These are phyloP conservation scores for Sebastes jordani DNA, from an alignment of 2,797 vertebrate species.

Conservation along the genomic window DNA sequence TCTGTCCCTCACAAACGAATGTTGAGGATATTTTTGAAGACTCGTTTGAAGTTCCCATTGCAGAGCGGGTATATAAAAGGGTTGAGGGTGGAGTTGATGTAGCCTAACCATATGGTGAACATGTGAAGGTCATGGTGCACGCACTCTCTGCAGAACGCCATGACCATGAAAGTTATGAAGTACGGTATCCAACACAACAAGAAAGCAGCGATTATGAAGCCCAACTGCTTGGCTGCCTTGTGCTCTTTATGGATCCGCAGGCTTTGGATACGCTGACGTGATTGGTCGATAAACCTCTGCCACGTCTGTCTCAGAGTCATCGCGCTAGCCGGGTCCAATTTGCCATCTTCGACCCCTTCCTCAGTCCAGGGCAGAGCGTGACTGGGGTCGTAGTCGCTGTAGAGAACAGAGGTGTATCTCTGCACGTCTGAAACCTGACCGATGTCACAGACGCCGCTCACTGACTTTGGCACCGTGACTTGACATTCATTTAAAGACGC, in stretches of 20 bases:
- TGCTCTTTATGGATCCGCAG: slow-evolving; percentile 87
- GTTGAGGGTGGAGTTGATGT: slow-evolving; percentile 95
- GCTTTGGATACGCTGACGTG: slow-evolving; percentile 80
- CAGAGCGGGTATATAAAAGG: slow-evolving; percentile 97
- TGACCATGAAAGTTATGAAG: slow-evolving; percentile 93
- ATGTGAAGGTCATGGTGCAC: slow-evolving; percentile 86
- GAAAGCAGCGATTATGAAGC: slow-evolving; percentile 93
- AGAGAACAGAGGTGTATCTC: slow-evolving; percentile 74
- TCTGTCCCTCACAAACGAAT: slow-evolving; percentile 51
- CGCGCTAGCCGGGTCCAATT: slow-evolving; percentile 67
- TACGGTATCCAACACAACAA: slow-evolving; percentile 98
- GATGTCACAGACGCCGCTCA: slow-evolving; percentile 69
- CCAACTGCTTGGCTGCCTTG: slow-evolving; percentile 94
- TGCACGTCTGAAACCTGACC: slow-evolving; percentile 76
- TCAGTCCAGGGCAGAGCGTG: slow-evolving; percentile 59
- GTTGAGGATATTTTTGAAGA: slow-evolving; percentile 91
- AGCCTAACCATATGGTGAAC: slow-evolving; percentile 97
- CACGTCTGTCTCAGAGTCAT: slow-evolving; percentile 86
- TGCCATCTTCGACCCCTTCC: slow-evolving; percentile 38
- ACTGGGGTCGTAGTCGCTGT: slow-evolving; percentile 54
- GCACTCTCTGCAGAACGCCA: slow-evolving; percentile 86
- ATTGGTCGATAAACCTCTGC: slow-evolving; percentile 85
- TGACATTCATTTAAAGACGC: slow-evolving; percentile 77
- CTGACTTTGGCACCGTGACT: slow-evolving; percentile 71
- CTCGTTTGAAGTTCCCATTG: slow-evolving; percentile 94